phyloP scores from a whole-genome alignment of 2,888 invertebrate species.

The Craniophora ligustri region DNA sequence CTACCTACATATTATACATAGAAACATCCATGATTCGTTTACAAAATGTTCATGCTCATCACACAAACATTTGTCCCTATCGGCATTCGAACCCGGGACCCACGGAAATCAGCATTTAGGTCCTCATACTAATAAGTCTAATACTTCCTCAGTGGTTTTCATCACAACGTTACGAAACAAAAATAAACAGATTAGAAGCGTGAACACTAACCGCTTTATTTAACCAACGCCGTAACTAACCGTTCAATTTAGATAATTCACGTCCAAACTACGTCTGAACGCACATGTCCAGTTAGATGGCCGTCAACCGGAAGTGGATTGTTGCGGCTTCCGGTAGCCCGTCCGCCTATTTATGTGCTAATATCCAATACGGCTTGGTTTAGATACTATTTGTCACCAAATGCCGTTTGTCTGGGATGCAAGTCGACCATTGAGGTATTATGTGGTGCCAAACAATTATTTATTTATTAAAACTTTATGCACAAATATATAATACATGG shows the following conservation, averaged over 20 bases:
- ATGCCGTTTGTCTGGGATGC: conserved; percentile 1
- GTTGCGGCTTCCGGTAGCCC: conserved; percentile 62
- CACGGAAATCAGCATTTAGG: too few species aligned
- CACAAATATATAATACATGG: too few species aligned
- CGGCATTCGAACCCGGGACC: too few species aligned
- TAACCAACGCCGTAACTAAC: conserved; percentile 6
- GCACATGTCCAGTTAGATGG: conserved; percentile 62
- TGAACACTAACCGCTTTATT: neutral
- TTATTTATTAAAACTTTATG: too few species aligned
- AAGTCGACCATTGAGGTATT: neutral
- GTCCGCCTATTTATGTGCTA: conserved; percentile 61
- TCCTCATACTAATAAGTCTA: too few species aligned
- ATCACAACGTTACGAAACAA: too few species aligned
- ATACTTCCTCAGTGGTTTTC: too few species aligned
- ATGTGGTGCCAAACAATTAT: too few species aligned
- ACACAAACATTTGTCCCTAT: too few species aligned
- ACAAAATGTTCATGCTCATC: too few species aligned
- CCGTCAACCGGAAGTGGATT: conserved; percentile 68
- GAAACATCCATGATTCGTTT: too few species aligned
- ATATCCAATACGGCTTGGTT: conserved; percentile 48
- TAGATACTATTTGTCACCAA: conserved; percentile 37
- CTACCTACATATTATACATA: too few species aligned
- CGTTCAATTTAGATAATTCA: conserved; percentile 28
- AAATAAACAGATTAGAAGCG: neutral
- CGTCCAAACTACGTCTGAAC: conserved; percentile 40